Evolutionary conservation across 2,113 vertebrate species (phyloP), one percentile per base, ranked within the genome.

Genomic region (Furnarius figulus): DNA sequence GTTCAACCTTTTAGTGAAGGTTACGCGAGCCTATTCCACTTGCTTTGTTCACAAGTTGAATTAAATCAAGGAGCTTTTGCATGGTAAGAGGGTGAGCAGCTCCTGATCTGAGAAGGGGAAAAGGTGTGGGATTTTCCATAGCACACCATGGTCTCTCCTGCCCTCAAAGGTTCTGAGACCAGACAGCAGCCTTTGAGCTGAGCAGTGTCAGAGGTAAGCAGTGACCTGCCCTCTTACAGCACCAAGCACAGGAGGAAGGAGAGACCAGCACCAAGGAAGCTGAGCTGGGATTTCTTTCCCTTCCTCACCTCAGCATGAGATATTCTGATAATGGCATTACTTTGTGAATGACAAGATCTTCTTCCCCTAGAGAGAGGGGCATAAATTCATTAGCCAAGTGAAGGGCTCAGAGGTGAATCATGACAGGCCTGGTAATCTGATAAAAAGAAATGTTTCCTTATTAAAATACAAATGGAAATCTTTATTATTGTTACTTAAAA

Each of bases 351-450:
- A 93, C 91, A 95, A 92, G 65, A 56, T 37, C 46, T 42, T 87
- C 56, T 86, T 74, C 35, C 93, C 62, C 86, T 23, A 35, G 90
- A 91, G 93, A 88, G 28, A 75, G 17, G 23, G 31, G 19, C 67
- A 84, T 90, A 92, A 95, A 93, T 91, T 95, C 81, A 90, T 96
- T 93, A 97, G 78, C 74, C 78, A 93, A 77, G 80, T 44, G 15
- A 86, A 87, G 65, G 68, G 55, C 76, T 94, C 5, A 3, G 56
- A 87, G 87, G 76, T 93, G 62, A 95, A 88, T 92, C 87, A 84
- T 86, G 61, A 87, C 76, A 95, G 74, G 53, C 66, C 28, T 56
- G 18, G 30, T 90, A 92, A 96, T 94, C 55, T 81, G 76, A 93
- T 91, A 83, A 85, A 87, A 87, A 83, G 7, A 35, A 73, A 58